Evolutionary conservation across 23 tunicate species (phyloP), one percentile per base, ranked within the genome.

Genomic region (Ciona savignyi): DNA sequence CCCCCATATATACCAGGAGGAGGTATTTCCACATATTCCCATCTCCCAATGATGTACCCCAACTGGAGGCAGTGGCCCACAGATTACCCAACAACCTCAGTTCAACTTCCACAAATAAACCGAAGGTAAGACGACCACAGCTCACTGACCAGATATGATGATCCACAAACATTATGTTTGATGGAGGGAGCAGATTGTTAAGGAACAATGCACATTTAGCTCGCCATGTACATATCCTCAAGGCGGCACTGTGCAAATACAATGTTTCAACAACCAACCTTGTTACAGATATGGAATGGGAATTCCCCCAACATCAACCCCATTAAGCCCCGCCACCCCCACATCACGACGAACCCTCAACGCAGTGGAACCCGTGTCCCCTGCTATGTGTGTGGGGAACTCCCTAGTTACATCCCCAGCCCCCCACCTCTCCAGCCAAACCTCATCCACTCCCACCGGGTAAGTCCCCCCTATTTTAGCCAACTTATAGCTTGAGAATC

Each of bases 401-500:
- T n/a, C n/a, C n/a, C n/a, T n/a, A n/a, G 67, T 11, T n/a, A 25
- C 67, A 63, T 23, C 28, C 4, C 28, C 28, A 11, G 4, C 22
- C 6, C 28, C 67, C 26, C 15, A 63, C 67, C 6, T 25, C 31
- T 68, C 51, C 33, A 75, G 25, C 63, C 32, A 67, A 4, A 4
- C 74, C 25, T 27, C 75, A 30, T 74, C 87, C 24, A 82, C 87
- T 62, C 87, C 87, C 15, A 74, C 87, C 15, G 87, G 87, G 87
- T 82, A 69, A 20, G 86, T 42, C 15, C 9, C n/a, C n/a, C n/a
- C n/a, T n/a, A n/a, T n/a, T n/a, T n/a, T n/a, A n/a, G n/a, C n/a
- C n/a, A n/a, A n/a, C n/a, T n/a, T n/a, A n/a, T n/a, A n/a, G n/a
- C n/a, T n/a, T n/a, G n/a, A n/a, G n/a, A n/a, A n/a, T n/a, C n/a